Evolutionary conservation across 2,888 invertebrate species (phyloP).

Genomic region (Meiosimyza decipiens): DNA sequence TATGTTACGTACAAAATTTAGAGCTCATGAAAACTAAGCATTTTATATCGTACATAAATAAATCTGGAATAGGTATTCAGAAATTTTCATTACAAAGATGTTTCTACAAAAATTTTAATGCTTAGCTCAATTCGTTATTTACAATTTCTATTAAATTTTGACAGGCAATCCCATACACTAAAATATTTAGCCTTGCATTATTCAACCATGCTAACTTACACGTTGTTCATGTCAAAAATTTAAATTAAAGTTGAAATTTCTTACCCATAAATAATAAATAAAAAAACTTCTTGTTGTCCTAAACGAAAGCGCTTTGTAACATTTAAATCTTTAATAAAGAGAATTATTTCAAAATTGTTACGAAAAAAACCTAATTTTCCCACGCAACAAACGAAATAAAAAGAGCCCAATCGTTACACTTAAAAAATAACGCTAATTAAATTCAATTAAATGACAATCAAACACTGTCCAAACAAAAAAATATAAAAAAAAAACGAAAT

Average conservation of each 20-base stretch:
- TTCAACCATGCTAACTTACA: too few species aligned
- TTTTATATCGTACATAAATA: too few species aligned
- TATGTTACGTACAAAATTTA: too few species aligned
- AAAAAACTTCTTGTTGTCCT: background rate
- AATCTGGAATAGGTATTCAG: too few species aligned
- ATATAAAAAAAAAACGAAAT: slow-evolving; percentile 9
- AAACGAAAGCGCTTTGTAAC: background rate
- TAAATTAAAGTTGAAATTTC: background rate
- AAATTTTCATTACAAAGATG: too few species aligned
- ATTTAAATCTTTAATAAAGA: background rate
- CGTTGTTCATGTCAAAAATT: too few species aligned
- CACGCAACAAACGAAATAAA: background rate
- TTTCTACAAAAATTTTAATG: too few species aligned
- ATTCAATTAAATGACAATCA: slow-evolving; percentile 66
- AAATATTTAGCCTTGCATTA: too few species aligned
- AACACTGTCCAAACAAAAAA: slow-evolving; percentile 56
- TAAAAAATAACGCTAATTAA: slow-evolving; percentile 59
- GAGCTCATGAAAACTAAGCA: too few species aligned
- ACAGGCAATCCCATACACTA: too few species aligned
- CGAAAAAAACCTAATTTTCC: slow-evolving; percentile 2
- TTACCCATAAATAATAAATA: slow-evolving; percentile 3
- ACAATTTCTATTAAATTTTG: too few species aligned
- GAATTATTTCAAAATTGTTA: background rate
- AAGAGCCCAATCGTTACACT: background rate
- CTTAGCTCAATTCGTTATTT: too few species aligned